Evolutionary conservation across 1,140 invertebrate species (phyloP).

Genomic region (Ceratina australensis): DNA sequence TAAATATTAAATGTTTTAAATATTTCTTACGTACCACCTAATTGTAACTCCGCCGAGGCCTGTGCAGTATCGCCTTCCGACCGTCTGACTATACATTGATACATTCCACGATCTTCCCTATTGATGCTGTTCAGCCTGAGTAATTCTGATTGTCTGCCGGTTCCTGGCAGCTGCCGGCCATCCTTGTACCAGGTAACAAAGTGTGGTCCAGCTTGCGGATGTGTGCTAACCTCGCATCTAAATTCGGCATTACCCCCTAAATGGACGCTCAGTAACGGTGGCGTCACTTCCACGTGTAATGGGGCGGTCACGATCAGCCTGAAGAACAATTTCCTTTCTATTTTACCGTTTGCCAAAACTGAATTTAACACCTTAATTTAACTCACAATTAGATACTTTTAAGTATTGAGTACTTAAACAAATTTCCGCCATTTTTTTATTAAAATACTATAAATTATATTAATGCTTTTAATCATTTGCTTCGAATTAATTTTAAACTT

Average conservation of each 20-base stretch:
- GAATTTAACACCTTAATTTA: not conserved
- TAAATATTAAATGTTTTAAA: not conserved
- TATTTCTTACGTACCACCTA: conserved; percentile 84
- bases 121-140: conserved; percentile 85
- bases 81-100: conserved; percentile 89
- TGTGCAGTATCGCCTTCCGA: conserved; percentile 89
- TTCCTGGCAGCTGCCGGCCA: conserved; percentile 84
- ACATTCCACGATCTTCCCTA: conserved; percentile 91
- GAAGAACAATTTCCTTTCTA: conserved; percentile 33
- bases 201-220: conserved; percentile 79
- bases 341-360: no score
- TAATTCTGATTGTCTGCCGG: conserved; percentile 83
- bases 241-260: conserved; percentile 89
- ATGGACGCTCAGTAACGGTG: conserved; percentile 86
- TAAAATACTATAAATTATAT: no score
- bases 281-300: conserved; percentile 85
- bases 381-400: no score
- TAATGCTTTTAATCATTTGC: no score
- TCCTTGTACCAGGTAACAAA: conserved; percentile 88
- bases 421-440: no score
- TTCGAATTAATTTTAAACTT: not conserved
- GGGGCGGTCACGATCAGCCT: conserved; percentile 84
- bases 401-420: not conserved
- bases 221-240: conserved; percentile 82
- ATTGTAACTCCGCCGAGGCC: conserved; percentile 87